Evolutionary conservation across 2,888 invertebrate species (phyloP).

Genomic region (Cantharis flavilabris): DNA sequence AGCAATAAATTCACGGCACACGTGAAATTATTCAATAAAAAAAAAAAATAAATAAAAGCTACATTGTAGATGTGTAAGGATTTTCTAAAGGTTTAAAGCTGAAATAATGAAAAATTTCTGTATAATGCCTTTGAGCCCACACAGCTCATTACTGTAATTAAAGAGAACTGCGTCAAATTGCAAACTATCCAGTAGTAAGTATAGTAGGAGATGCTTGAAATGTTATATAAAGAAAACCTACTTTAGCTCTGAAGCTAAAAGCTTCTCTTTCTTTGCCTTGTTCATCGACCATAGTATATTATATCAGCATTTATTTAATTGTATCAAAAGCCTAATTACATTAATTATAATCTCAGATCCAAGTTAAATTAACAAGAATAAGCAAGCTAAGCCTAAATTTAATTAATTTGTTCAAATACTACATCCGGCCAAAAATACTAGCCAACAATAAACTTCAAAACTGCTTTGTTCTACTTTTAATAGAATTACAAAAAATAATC

Average conservation of each 20-base stretch:
- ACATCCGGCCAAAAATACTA: constrained; percentile 1
- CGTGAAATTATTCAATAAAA: neutral
- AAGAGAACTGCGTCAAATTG: constrained; percentile 25
- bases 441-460: neutral
- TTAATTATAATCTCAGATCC: constrained; percentile 11
- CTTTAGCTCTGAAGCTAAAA: neutral
- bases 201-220: neutral
- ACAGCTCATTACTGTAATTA: constrained; percentile 39
- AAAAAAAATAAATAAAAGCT: neutral
- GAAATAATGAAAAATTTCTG: neutral
- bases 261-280: constrained; percentile 4
- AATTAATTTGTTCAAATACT: constrained; percentile 9
- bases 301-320: constrained; percentile 20
- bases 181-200: constrained; percentile 12
- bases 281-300: constrained; percentile 2
- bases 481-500: neutral
- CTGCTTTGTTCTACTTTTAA: neutral
- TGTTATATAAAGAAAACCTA: constrained; percentile 14
- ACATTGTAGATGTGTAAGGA: neutral
- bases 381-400: constrained; percentile 6
- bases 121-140: constrained; percentile 6
- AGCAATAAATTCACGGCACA: neutral
- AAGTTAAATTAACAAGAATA: constrained; percentile 11
- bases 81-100: neutral
- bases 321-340: constrained; percentile 15